Percentiles rank a stretch among this genome's conserved stretches.
Conservation (phyloP, 2,113 vertebrate genomes). For the Semicossyphus pulcher region DNA sequence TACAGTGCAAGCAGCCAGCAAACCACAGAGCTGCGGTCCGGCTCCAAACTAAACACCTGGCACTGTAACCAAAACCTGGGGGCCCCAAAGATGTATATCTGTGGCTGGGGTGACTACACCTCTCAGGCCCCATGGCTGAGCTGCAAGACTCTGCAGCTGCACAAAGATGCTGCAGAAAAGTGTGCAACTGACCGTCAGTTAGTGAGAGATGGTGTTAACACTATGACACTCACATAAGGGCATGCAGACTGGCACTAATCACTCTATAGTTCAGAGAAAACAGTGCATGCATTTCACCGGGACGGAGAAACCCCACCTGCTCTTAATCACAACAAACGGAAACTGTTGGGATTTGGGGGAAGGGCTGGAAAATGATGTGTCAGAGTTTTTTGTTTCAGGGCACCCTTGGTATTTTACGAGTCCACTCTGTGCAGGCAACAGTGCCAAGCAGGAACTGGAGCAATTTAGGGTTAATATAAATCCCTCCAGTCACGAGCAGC, state of each 20-base stretch:
- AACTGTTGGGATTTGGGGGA: conserved; percentile 22
- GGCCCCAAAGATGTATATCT: conserved; percentile 41
- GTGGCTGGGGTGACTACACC: conserved; percentile 46
- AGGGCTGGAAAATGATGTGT: conserved; percentile 43
- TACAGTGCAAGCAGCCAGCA: conserved; percentile 52
- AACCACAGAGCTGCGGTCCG: conserved; percentile 52
- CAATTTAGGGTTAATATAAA: conserved; percentile 72
- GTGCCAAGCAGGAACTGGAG: conserved; percentile 63
- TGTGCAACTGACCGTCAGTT: not conserved
- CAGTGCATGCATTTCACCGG: not conserved
- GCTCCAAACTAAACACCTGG: conserved; percentile 71
- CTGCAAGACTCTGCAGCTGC: conserved; percentile 38
- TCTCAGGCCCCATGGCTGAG: conserved; percentile 23
- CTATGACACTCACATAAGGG: conserved; percentile 8
- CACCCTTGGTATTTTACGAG: conserved; percentile 60
- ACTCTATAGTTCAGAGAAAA: not conserved
- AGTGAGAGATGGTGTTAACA: conserved; percentile 16
- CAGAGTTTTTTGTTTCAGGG: conserved; percentile 61
- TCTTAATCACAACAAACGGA: conserved; percentile 65
- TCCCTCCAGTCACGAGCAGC: conserved; percentile 64
- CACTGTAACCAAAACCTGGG: conserved; percentile 43
- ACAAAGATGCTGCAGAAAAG: conserved; percentile 24
- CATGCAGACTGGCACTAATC: conserved; percentile 17
- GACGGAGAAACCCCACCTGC: conserved; percentile 56
- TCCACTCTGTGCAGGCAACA: conserved; percentile 4